These are phyloP conservation scores for Scaptomyza graminum DNA, from an alignment of 1,140 invertebrate genomes.

Conservation along the genomic window DNA sequence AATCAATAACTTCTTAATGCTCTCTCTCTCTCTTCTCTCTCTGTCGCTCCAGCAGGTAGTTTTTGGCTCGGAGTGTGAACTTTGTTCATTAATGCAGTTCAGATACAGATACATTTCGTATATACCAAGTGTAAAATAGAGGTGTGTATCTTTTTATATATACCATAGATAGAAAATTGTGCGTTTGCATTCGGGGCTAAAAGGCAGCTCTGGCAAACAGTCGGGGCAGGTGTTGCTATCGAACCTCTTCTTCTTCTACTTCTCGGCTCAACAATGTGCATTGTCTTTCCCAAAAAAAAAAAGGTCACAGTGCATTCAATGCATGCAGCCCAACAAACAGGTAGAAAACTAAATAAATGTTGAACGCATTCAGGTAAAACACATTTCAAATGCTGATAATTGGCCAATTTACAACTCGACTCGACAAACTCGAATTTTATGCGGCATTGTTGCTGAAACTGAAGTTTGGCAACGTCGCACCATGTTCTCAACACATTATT, in stretches of 20 bases:
- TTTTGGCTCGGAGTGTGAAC: slow-evolving; percentile 63
- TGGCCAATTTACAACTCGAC: slow-evolving; percentile 72
- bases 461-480: slow-evolving; percentile 32
- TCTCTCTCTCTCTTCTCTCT: background rate
- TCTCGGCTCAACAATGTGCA: slow-evolving; percentile 57
- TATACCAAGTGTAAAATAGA: slow-evolving; percentile 70
- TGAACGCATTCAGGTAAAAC: slow-evolving; percentile 62
- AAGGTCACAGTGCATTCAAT: slow-evolving; percentile 75
- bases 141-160: slow-evolving; percentile 71
- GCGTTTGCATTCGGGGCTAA: slow-evolving; percentile 49
- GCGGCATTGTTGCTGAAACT: slow-evolving; percentile 25
- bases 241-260: background rate
- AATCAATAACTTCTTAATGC: slow-evolving; percentile 66
- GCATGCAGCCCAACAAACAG: slow-evolving; percentile 40
- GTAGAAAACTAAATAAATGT: slow-evolving; percentile 40
- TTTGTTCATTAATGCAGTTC: slow-evolving; percentile 67
- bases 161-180: slow-evolving; percentile 62
- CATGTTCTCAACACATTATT: background rate
- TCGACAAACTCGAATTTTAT: background rate
- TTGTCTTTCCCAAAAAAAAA: slow-evolving; percentile 54
- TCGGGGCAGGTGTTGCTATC: slow-evolving; percentile 59
- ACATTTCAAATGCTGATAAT: slow-evolving; percentile 80
- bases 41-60: slow-evolving; percentile 15
- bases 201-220: background rate
- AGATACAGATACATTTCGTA: slow-evolving; percentile 57